phyloP scores from a whole-genome alignment of 2,797 vertebrate genomes.

The Notolepis coatsorum region DNA sequence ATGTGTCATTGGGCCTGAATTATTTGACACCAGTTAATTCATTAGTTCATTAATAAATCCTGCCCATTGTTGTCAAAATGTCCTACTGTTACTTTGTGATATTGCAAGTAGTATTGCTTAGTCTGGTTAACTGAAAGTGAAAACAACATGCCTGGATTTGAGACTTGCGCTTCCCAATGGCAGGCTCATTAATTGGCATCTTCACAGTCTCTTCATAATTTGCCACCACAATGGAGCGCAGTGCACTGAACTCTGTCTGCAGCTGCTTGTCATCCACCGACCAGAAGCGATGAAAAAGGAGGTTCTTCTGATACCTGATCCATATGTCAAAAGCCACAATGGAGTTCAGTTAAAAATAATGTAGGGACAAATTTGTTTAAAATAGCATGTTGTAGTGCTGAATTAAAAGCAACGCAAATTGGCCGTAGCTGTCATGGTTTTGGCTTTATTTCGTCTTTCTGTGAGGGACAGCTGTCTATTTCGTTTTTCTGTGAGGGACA shows the following conservation, averaged over 20 bases:
- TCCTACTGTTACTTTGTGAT: neutral
- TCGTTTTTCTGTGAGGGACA: no score
- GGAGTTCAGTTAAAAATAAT: neutral
- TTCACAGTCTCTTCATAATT: constrained; percentile 97
- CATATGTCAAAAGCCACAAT: neutral
- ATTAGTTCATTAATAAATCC: no score
- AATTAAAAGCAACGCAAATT: no score
- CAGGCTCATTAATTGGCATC: constrained; percentile 98
- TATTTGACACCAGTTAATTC: no score
- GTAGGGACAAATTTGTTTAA: no score
- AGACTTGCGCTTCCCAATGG: constrained; percentile 90
- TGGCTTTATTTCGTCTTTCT: no score
- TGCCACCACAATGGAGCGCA: constrained; percentile 95
- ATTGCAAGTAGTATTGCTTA: neutral
- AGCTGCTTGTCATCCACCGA: constrained; percentile 97
- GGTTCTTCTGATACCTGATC: constrained; percentile 91
- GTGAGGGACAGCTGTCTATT: no score
- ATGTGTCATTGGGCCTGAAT: no score
- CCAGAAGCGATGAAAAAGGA: constrained; percentile 98
- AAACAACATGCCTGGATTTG: constrained; percentile 90
- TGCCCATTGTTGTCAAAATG: neutral
- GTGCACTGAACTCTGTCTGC: constrained; percentile 93
- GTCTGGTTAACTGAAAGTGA: neutral
- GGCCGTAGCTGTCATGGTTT: no score
- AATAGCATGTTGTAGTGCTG: no score